Evolutionary conservation across 1,140 invertebrate species (phyloP).

Genomic region (Belonocnema kinseyi): DNA sequence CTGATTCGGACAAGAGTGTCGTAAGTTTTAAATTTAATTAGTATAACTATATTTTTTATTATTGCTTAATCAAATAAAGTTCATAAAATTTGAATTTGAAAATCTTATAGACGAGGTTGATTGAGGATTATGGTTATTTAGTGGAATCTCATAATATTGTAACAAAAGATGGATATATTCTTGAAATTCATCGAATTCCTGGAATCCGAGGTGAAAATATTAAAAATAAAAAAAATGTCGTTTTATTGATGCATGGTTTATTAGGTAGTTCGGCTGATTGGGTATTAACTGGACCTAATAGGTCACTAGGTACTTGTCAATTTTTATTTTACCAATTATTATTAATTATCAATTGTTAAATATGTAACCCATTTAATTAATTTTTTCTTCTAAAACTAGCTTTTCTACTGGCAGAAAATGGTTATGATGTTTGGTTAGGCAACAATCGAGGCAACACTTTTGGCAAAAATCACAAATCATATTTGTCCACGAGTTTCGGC

Average conservation of each 20-base stretch:
- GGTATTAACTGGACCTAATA: conserved; percentile 79
- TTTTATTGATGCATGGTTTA: conserved; percentile 84
- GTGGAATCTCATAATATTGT: conserved; percentile 44
- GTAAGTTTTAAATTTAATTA: background rate
- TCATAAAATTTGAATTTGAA: background rate
- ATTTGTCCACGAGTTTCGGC: conserved; percentile 67
- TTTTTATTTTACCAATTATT: background rate
- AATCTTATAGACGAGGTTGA: conserved; percentile 28
- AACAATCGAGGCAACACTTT: conserved; percentile 82
- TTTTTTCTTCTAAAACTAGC: conserved; percentile 62
- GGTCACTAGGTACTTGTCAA: conserved; percentile 75
- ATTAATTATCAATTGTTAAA: no score
- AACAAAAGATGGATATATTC: conserved; percentile 61
- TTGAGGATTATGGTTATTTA: conserved; percentile 32
- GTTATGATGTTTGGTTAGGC: conserved; percentile 87
- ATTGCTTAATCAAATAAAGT: no score
- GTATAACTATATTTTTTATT: background rate
- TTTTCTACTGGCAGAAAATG: conserved; percentile 81
- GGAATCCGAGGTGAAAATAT: conserved; percentile 42
- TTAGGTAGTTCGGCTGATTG: conserved; percentile 82
- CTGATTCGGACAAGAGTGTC: background rate
- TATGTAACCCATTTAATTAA: no score
- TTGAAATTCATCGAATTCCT: conserved; percentile 76
- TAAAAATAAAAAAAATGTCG: conserved; percentile 69
- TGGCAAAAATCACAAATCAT: conserved; percentile 65